A percentile compares a stretch with the other conserved stretches of the same genome.
Conservation (phyloP, 2,888 invertebrate genomes). For the Therioaphis trifolii region DNA sequence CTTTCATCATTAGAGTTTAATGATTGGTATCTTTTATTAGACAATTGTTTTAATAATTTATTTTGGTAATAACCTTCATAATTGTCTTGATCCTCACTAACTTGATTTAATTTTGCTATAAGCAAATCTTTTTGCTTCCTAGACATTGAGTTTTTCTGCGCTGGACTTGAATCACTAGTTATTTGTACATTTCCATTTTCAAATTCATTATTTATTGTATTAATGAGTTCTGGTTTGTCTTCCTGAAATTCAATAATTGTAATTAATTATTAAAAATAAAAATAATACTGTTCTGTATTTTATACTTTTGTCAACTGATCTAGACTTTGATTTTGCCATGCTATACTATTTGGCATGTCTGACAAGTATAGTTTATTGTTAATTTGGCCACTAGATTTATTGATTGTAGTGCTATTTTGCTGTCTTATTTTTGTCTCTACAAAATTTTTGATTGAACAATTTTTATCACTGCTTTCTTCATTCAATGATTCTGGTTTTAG, state of each 20-base stretch:
- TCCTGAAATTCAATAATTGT: conserved; percentile 1
- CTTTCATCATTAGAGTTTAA: neutral
- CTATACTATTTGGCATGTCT: neutral
- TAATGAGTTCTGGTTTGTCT: conserved; percentile 3
- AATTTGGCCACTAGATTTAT: neutral
- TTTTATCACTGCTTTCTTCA: neutral
- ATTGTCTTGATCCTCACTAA: conserved; percentile 10
- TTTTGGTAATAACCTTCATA: conserved; percentile 28
- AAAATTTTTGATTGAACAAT: neutral
- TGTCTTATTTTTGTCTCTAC: neutral
- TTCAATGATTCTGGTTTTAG: conserved; percentile 6
- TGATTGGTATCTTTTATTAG: neutral
- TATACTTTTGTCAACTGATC: conserved; percentile 9
- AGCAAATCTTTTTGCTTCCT: conserved; percentile 49
- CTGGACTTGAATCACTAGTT: neutral
- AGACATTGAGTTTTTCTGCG: conserved; percentile 8
- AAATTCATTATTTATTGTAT: neutral
- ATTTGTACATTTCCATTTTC: conserved; percentile 22
- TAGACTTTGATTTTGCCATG: neutral
- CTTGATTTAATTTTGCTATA: conserved; percentile 50
- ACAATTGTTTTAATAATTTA: neutral
- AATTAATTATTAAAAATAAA: neutral
- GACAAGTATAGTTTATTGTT: conserved; percentile 20
- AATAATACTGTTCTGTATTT: too few relatives aligned
- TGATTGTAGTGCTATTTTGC: neutral